Percentiles rank a stretch among this genome's conserved stretches.
These are phyloP conservation scores for Mythimna loreyi DNA, from an alignment of 2,888 invertebrate species.

Conservation along the genomic window DNA sequence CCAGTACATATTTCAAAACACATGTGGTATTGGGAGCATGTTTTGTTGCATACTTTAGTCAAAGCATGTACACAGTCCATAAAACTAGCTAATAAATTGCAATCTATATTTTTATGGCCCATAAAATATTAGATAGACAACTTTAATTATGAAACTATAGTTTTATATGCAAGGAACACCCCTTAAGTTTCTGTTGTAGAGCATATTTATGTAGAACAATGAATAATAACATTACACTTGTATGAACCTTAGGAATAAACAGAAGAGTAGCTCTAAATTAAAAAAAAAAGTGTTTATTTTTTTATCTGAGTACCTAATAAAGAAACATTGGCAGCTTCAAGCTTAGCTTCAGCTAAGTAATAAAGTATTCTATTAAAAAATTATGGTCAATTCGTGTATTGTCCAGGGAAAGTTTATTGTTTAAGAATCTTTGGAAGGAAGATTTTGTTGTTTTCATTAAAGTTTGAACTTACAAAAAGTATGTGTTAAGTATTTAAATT, in stretches of 20 bases:
- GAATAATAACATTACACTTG: not conserved
- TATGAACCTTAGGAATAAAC: not conserved
- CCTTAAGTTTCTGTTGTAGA: not conserved
- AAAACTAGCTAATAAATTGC: conserved; percentile 33
- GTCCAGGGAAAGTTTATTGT: not conserved
- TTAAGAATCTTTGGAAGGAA: not conserved
- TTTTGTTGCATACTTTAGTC: conserved; percentile 1
- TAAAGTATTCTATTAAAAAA: not conserved
- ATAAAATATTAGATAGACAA: conserved; percentile 26
- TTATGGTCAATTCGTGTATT: not conserved
- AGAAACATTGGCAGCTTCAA: too few species aligned
- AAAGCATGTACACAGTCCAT: conserved; percentile 24
- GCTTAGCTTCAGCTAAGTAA: not conserved
- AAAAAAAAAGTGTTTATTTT: not conserved
- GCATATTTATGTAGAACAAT: not conserved
- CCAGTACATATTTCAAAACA: conserved; percentile 8
- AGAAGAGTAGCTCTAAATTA: not conserved
- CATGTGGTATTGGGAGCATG: not conserved
- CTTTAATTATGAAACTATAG: conserved; percentile 16
- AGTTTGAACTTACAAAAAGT: not conserved
- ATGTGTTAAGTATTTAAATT: not conserved
- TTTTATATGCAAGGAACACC: not conserved
- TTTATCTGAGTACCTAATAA: too few species aligned
- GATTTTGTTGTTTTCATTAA: not conserved
- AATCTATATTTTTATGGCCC: conserved; percentile 32